Evolutionary conservation across 2,113 vertebrate species (phyloP), one percentile per base, ranked within the genome.

Genomic region (Eleginops maclovinus): DNA sequence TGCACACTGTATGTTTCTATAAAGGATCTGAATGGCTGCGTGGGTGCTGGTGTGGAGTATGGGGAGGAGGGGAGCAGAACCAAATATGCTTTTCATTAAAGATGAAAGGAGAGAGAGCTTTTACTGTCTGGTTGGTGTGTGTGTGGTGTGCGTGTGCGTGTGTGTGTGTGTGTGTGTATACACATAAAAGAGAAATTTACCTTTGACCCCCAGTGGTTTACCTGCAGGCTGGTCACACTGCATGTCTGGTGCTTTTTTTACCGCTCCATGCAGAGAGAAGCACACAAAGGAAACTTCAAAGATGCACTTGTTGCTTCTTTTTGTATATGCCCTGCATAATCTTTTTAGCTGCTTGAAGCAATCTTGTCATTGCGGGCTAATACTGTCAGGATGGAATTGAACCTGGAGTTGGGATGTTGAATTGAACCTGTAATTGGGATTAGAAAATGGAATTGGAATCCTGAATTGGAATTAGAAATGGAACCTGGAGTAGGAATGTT

Each of bases 81-180:
- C 73, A 72, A 86, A 88, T 87, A 72, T 89, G 91, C 66, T 89
- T 89, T 91, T 91, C 90, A 92, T 93, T 91, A 91, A 82, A 93
- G 88, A 93, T 90, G 73, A 93, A 92, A 91, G 82, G 50, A 63
- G 40, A 7, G 60, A 9, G 62, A 79, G 89, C 81, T 85, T 89
- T 85, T 85, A 90, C 86, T 81, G 81, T 85, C 72, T 82, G 78
- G 12, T 60, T 46, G 72, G 46, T 24, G 50, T 43, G 40, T 70
- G 66, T 55, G 19, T 72, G 69, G 31, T 60, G 47, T 64, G 41
- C 28, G 47, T 62, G 78, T 83, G 78, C 76, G 50, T 71, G 77
- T 21, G 68, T 67, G 72, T 49, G 56, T 26, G 58, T 26, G 53
- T 58, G 50, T 53, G 59, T 47, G 41, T 65, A 28, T 71, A 74